A percentile compares a stretch with the other conserved stretches of the same genome.
Conservation (phyloP, 2,113 vertebrate species). For the Anguilla japonica region DNA sequence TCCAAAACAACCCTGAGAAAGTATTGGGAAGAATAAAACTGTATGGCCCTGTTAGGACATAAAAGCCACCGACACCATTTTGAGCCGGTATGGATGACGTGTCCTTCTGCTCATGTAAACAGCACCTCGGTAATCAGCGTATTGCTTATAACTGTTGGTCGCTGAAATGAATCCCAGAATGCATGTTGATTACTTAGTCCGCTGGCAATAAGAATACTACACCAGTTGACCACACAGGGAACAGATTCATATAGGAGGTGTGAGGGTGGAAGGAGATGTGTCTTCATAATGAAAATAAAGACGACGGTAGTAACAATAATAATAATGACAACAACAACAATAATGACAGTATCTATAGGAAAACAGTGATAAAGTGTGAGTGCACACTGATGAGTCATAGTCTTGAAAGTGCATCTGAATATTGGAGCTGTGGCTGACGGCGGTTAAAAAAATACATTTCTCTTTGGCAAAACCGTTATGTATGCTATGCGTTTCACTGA, state of each 20-base stretch:
- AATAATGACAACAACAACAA: not conserved
- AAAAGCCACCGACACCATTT: conserved; percentile 49
- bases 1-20: conserved; percentile 57
- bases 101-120: not conserved
- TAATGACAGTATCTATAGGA: not conserved
- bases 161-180: not conserved
- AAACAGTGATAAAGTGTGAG: not conserved
- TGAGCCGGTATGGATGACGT: not conserved
- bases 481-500: conserved; percentile 57
- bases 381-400: not conserved
- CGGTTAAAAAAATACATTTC: not conserved
- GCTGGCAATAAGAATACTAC: not conserved
- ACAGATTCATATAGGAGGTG: not conserved
- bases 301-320: not conserved
- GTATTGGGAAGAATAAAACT: conserved; percentile 24
- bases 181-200: not conserved
- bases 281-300: not conserved
- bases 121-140: not conserved
- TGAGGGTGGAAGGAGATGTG: not conserved
- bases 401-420: not conserved
- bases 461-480: conserved; percentile 63
- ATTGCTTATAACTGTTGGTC: not conserved
- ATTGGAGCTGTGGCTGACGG: not conserved
- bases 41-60: conserved; percentile 19
- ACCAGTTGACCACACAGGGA: not conserved